phyloP scores from a whole-genome alignment of 2,113 vertebrate genomes.

The human (Homo sapiens) region DNA sequence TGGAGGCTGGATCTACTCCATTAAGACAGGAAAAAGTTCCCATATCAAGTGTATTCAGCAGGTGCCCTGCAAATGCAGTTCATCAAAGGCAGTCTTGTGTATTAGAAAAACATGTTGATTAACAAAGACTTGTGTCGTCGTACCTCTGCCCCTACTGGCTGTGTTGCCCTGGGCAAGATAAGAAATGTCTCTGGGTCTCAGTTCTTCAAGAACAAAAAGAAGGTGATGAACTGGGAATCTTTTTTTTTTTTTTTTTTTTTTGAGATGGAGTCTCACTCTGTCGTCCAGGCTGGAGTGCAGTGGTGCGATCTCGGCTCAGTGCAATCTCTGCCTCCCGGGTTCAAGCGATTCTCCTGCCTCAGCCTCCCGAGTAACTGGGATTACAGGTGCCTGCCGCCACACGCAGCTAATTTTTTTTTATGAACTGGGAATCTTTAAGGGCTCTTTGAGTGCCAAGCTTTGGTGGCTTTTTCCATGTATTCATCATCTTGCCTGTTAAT shows the following conservation, averaged over 20 bases:
- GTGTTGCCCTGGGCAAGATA: neutral
- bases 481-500: slow-evolving; percentile 6
- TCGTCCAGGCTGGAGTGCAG: too few relatives aligned
- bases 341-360: too few relatives aligned
- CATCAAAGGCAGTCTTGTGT: neutral
- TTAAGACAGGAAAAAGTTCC: neutral
- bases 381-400: too few relatives aligned
- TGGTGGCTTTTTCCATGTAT: neutral
- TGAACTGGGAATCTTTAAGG: neutral
- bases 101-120: neutral
- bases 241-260: too few relatives aligned
- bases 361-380: too few relatives aligned
- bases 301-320: too few relatives aligned
- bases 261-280: too few relatives aligned
- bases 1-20: neutral
- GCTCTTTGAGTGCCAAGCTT: neutral
- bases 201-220: neutral
- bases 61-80: rapidly evolving
- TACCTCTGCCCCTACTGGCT: neutral
- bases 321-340: too few relatives aligned
- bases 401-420: neutral
- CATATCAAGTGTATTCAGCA: neutral
- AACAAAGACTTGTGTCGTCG: neutral
- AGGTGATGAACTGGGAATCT: neutral
- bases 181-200: neutral